phyloP scores from a whole-genome alignment of 1,140 invertebrate genomes.

The Cydia strobilella region DNA sequence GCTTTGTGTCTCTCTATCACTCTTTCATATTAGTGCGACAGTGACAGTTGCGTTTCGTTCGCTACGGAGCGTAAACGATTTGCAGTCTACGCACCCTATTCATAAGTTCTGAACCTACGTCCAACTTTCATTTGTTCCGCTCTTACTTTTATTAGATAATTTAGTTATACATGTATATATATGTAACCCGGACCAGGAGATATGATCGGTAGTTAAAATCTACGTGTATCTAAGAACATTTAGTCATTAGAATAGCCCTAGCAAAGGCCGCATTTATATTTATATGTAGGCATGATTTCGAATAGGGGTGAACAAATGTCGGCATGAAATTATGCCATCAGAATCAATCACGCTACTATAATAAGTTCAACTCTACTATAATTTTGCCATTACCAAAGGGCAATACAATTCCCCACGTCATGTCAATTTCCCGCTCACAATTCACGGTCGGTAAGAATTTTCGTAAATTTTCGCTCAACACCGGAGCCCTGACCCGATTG shows the following conservation, averaged over 20 bases:
- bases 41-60: too few species aligned
- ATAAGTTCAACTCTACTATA: conserved; percentile 1
- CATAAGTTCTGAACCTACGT: too few species aligned
- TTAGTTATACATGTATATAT: too few species aligned
- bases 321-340: background rate
- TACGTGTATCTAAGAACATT: too few species aligned
- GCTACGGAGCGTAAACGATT: too few species aligned
- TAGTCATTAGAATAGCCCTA: background rate
- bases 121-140: too few species aligned
- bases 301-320: background rate
- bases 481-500: conserved; percentile 63
- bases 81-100: too few species aligned
- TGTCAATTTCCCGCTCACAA: conserved; percentile 37
- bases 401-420: background rate
- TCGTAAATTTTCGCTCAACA: conserved; percentile 45
- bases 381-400: conserved; percentile 18
- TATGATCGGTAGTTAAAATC: too few species aligned
- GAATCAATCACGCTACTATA: background rate
- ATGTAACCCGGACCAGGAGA: too few species aligned
- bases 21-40: too few species aligned
- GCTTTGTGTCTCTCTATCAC: too few species aligned
- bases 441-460: conserved; percentile 32
- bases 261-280: background rate
- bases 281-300: background rate
- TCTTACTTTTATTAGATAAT: too few species aligned